These are phyloP conservation scores for Lophius americanus DNA, from an alignment of 2,797 vertebrate species.

Conservation along the genomic window DNA sequence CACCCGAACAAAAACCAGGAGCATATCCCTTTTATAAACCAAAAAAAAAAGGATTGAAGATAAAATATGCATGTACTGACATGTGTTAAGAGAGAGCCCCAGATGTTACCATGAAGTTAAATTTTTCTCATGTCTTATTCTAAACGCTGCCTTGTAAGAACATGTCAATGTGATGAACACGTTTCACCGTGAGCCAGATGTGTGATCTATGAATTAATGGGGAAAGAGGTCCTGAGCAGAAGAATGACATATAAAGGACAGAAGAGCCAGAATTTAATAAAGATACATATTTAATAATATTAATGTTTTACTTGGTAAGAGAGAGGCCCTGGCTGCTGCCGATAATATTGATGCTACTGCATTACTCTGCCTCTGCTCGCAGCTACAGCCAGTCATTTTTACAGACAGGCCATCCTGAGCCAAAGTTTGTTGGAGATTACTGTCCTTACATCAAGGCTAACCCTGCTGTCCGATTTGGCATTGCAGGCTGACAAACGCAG, in stretches of 20 bases:
- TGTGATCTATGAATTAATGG: conserved; percentile 28
- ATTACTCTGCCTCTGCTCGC: conserved; percentile 41
- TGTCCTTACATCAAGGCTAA: conserved; percentile 30
- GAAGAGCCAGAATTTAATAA: background rate
- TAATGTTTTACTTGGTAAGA: conserved; percentile 36
- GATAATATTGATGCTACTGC: conserved; percentile 58
- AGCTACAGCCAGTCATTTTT: conserved; percentile 41
- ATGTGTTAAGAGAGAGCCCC: background rate
- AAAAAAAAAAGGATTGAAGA: conserved; percentile 6
- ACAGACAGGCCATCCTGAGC: conserved; percentile 35
- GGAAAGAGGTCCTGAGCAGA: conserved; percentile 8
- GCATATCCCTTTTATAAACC: conserved; percentile 15
- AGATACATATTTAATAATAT: conserved; percentile 11
- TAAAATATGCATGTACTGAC: conserved; percentile 2
- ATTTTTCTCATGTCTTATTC: background rate
- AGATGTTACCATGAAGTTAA: background rate
- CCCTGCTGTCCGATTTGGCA: conserved; percentile 16
- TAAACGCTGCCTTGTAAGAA: conserved; percentile 1
- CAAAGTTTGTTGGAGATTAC: conserved; percentile 34
- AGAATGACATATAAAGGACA: conserved; percentile 17
- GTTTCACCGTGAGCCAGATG: conserved; percentile 17
- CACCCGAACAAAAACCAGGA: conserved; percentile 47
- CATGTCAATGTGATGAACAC: conserved; percentile 28
- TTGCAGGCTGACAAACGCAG: conserved; percentile 15
- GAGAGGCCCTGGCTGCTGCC: conserved; percentile 21